Evolutionary conservation across 1,140 invertebrate species (phyloP), one percentile per base, ranked within the genome.

Genomic region (Polypedilum vanderplanki): DNA sequence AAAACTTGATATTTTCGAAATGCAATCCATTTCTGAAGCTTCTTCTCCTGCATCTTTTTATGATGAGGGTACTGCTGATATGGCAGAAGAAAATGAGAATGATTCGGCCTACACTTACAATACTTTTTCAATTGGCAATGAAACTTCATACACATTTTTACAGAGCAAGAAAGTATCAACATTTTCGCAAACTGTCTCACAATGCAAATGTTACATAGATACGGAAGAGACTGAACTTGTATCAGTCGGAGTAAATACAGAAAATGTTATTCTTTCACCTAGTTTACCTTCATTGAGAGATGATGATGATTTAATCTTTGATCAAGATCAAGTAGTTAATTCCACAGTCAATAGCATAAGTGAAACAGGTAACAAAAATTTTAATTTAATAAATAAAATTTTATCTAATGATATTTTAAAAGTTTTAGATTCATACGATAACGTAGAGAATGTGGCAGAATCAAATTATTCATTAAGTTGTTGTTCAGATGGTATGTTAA

Each of bases 51-150:
- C 17, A 18, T 70, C 65, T 18, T 70, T 70, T 20, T 9, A 70
- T 7, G 65, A 70, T 17, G 65, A 33, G 5, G 24, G 24, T 33
- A 5, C 24, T 33, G 24, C 24, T 33, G 24, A 67, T 20, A 7
- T 18, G 20, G 5, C 8, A 9, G 65, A 70, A 1, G 17, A 20
- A 10, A 70, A n/a, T 3, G 17, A 18, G 5, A 18, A n/a, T 20
- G 65, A 22, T 3, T 70, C 65, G 0, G 20, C 17, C 9, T 70
- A 8, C 17, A 18, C 65, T 18, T 70, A 18, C 20, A 70, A 18
- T 7, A 70, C 65, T 18, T 70, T 70, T 70, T 70, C 65, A 70
- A 70, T 70, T 22, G 65, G 65, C 17, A 70, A 70, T 70, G 65
- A 70, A 10, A 70, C 65, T n/a, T 7, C 65, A 70, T 70, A 18